Base-by-base conservation (phyloP, 2,113 vertebrate genomes). In the Heterotis niloticus region DNA sequence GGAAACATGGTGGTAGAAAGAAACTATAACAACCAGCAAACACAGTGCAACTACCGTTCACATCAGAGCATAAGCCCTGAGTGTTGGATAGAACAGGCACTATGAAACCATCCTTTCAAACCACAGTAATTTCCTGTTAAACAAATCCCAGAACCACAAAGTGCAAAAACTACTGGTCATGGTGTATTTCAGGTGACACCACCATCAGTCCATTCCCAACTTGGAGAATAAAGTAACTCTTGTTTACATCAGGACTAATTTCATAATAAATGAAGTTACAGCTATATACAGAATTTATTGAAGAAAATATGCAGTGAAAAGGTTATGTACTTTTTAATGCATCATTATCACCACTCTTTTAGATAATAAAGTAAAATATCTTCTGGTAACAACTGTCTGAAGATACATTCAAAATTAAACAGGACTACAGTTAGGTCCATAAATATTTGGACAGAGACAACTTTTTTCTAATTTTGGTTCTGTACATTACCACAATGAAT, bases 91-190 rank as follows among this genome's bases (percentile, higher is more conserved):
- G 64, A 26, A 64, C 57, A 59, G 34, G 65, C 34, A 44, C 34
- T 44, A 44, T 44, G 34, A 44, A 44, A 67, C 81, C 81, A 82
- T 78, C 75, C 64, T 24, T 77, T 52, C 26, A 60, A 24, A 66
- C 34, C 24, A 75, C 64, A 78, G 83, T 69, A 68, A 87, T 77
- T 85, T 86, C 82, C 75, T 82, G 80, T 56, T 52, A 77, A 64
- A 44, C 7, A 29, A 77, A 44, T 73, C 65, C 20, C 71, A 60
- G 62, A n/a, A 5, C 59, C 18, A 56, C 23, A 9, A n/a, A 11
- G 13, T 60, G 24, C 34, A 59, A 69, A 68, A 18, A 14, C 52
- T 51, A 59, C 12, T 59, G 71, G 52, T 65, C 70, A 56, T 5
- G n/a, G 29, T 10, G 16, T 17, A 62, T 59, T 64, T 64, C 77